A percentile compares a stretch with the other conserved stretches of the same genome.
Conservation (phyloP, 2,113 vertebrate species). For the Silurus meridionalis region DNA sequence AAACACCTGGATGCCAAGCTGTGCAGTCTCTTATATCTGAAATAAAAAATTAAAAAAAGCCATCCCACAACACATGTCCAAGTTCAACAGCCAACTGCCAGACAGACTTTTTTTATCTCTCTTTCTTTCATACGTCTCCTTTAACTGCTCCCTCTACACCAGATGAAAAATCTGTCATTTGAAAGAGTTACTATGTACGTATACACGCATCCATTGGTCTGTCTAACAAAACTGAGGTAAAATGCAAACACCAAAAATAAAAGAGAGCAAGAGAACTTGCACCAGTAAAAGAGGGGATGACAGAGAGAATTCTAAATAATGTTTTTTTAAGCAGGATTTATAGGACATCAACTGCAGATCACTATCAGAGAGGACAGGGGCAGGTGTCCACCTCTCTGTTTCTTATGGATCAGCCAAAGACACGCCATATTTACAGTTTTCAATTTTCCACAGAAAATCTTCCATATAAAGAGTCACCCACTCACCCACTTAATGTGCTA, state of each 20-base stretch:
- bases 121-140: background rate
- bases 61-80: slow-evolving; percentile 9
- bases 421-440: background rate
- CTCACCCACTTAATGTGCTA: background rate
- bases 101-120: background rate
- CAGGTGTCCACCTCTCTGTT: background rate
- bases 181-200: background rate
- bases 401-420: background rate
- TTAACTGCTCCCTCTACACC: background rate
- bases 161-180: background rate
- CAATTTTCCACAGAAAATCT: background rate
- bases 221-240: background rate
- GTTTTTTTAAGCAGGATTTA: background rate
- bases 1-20: slow-evolving; percentile 49
- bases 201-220: background rate
- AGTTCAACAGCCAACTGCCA: slow-evolving; percentile 2
- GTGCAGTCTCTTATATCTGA: slow-evolving; percentile 31
- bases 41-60: slow-evolving; percentile 4
- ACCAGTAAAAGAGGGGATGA: background rate
- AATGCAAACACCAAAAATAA: background rate
- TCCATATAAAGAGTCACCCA: background rate
- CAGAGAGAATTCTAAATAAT: background rate
- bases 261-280: background rate
- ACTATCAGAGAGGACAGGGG: background rate
- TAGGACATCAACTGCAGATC: background rate